Percentiles rank a stretch among this genome's conserved stretches.
Conservation (phyloP, 2,113 vertebrate species). For the Beaufortia kweichowensis region DNA sequence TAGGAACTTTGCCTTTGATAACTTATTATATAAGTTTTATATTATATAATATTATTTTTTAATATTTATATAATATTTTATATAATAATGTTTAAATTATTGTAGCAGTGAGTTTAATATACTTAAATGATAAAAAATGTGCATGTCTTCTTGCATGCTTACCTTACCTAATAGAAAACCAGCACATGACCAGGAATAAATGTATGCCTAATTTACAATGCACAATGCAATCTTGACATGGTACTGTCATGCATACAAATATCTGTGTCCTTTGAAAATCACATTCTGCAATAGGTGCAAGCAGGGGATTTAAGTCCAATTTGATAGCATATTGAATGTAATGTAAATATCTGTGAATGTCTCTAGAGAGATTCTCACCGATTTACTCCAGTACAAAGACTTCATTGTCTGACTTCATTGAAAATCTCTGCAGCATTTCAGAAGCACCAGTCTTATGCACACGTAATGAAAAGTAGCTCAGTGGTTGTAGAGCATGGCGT, state of each 20-base stretch:
- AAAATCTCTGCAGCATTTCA: conserved; percentile 55
- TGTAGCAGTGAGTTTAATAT: conserved; percentile 7
- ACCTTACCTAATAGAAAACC: conserved; percentile 23
- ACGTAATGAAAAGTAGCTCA: conserved; percentile 40
- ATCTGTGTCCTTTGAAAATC: background rate
- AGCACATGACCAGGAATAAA: conserved; percentile 15
- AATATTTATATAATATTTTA: too few species aligned
- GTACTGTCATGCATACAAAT: background rate
- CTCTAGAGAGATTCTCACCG: conserved; percentile 15
- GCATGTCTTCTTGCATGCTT: conserved; percentile 48
- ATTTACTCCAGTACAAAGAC: conserved; percentile 50
- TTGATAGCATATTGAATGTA: background rate
- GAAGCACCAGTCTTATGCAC: conserved; percentile 46
- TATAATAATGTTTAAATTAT: conserved; percentile 43
- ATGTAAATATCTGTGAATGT: conserved; percentile 1
- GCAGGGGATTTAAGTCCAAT: background rate
- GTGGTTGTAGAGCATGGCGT: too few species aligned
- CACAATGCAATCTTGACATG: background rate
- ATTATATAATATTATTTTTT: too few species aligned
- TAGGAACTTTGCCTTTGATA: conserved; percentile 75
- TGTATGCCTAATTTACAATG: background rate
- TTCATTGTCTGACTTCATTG: conserved; percentile 60
- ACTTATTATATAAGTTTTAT: too few species aligned
- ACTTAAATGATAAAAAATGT: conserved; percentile 17
- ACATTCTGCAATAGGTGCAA: background rate